Base-by-base conservation (phyloP, 1,140 invertebrate genomes). In the Rhysida immarginata region DNA sequence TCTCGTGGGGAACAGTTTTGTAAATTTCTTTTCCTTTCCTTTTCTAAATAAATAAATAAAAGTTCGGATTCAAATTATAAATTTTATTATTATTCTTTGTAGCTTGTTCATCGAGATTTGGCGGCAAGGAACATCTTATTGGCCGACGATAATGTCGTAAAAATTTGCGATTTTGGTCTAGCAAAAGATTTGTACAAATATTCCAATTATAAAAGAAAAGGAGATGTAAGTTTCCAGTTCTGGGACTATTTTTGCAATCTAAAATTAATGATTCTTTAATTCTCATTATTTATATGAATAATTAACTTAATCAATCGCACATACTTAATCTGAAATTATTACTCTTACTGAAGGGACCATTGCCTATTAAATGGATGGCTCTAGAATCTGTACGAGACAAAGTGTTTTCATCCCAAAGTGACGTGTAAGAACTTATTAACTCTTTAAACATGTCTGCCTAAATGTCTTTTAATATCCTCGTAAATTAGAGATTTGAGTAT, bases 81-180 rank as follows among this genome's bases (percentile, higher is more conserved):
- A n/a, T 35, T 8, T 35, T 35, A 5, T 8, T 35, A 8, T 35
- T 35, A 16, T 35, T 8, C 16, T 35, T 55, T 57, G 5, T 25
- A 84, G 80, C 81, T 89, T 0, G 65, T 96, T 2, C 95, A 98
- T 68, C 83, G 94, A n/a, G 94, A 98, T 77, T 74, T 98, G 53
- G 94, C 94, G 0, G 92, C 95, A 1, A 78, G 96, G 68, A 98
- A 98, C 73, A 84, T 97, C 54, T 73, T 97, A n/a, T 74, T 98
- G 1, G 81, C 87, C 1, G 88, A 95, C 29, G 77, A 92, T 56
- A 87, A 90, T 64, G 71, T 88, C 0, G 83, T 88, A 0, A 97
- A 97, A 69, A 96, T 98, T 60, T 95, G 91, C 58, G 94, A 97
- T 68, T 97, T 97, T 73, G 94, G 94, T 18, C 70, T 98, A n/a